A percentile compares a stretch with the other conserved stretches of the same genome.
Conservation (phyloP, 2,113 vertebrate genomes). For the Brevimyrus niger region DNA sequence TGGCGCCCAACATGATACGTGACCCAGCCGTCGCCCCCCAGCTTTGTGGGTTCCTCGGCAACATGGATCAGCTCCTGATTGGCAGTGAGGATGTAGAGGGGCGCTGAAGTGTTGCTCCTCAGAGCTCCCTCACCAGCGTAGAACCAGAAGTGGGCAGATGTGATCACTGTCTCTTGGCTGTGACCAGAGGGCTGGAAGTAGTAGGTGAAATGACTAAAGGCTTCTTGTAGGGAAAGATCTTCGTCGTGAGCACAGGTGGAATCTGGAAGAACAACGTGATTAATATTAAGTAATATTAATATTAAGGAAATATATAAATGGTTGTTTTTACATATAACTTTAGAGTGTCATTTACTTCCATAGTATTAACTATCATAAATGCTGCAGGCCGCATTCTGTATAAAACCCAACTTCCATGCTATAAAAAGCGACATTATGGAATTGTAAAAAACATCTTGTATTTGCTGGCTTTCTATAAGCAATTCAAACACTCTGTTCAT, state of each 20-base stretch:
- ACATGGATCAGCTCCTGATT: slow-evolving; percentile 37
- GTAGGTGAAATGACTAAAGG: slow-evolving; percentile 61
- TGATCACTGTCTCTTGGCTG: slow-evolving; percentile 53
- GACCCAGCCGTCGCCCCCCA: slow-evolving; percentile 59
- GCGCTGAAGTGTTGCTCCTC: slow-evolving; percentile 19
- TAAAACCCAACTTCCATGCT: neutral
- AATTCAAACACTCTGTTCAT: neutral
- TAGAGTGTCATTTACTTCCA: neutral
- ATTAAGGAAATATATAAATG: neutral
- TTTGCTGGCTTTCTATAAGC: neutral
- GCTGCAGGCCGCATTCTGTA: neutral
- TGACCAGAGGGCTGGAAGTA: slow-evolving; percentile 72
- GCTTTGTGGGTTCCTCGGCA: slow-evolving; percentile 22
- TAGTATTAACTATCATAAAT: neutral
- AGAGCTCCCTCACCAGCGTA: slow-evolving; percentile 46
- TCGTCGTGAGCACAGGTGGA: slow-evolving; percentile 39
- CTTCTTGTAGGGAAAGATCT: slow-evolving; percentile 20
- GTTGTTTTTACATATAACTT: neutral
- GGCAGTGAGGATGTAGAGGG: slow-evolving; percentile 42
- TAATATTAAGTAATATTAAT: neutral
- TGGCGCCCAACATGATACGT: slow-evolving; percentile 52
- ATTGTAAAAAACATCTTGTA: neutral
- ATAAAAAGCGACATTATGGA: neutral
- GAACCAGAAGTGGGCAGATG: slow-evolving; percentile 81
- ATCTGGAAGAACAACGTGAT: slow-evolving; percentile 41